Base-by-base conservation (phyloP, 2,797 vertebrate species). In the Sebastes vulpes region DNA sequence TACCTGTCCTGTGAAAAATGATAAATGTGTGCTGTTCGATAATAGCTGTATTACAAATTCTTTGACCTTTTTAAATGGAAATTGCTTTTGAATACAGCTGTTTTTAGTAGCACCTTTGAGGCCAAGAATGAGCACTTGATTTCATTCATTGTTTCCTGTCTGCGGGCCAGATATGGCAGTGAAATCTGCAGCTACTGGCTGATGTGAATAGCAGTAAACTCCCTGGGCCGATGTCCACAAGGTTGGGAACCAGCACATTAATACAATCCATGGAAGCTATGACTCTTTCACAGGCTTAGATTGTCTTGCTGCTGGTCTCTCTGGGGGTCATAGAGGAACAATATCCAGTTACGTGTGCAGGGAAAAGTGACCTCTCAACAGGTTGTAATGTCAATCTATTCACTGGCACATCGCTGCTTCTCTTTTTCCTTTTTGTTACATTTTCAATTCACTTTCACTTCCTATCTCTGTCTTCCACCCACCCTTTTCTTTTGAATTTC, bases 241-340 rank as follows among this genome's bases (percentile, higher is more conserved):
- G 75, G 63, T 77, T 65, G 72, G 57, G 79, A 89, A 75, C 75
- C 48, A 53, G 52, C 12, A 4, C 23, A 3, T 31, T 67, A 71
- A 57, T 72, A 93, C 90, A 94, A 95, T 92, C 81, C 70, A 42
- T 77, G 92, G 90, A 94, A 92, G 90, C 79, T 65, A 3, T 92
- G 88, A 92, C 74, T 42, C 3, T 48, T 53, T 83, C 38, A 38
- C 75, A 71, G 63, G 54, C 77, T 89, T 75, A 66, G 14, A 63
- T 72, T 85, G 28, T 21, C 20, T 65, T 69, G 65, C 84, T 59
- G 20, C 57, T 18, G 53, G 6, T 50, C 21, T 84, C 89, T 80
- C 75, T 20, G 6, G 76, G 72, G 82, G 21, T 65, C 77, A 6
- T 3, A 72, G 5, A 76, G 76, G 53, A 84, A 92, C 91, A 92